phyloP scores from a whole-genome alignment of 35 echinoderm and acorn worm species.

The Patiria miniata region DNA sequence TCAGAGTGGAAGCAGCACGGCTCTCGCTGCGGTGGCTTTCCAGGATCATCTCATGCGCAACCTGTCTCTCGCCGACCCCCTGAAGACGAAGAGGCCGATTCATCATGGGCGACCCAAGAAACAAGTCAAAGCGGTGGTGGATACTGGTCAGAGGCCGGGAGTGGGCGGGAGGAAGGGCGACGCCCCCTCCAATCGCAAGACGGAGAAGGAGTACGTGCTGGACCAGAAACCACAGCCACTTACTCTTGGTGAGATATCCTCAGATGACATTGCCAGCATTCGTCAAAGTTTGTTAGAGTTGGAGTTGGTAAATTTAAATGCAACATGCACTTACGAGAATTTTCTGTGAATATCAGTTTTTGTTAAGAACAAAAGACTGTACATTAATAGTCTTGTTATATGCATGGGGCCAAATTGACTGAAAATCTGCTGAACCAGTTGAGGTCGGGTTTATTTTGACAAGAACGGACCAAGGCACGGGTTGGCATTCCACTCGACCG shows the following conservation, averaged over 20 bases:
- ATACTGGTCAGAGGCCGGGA: conserved; percentile 63
- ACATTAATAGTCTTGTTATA: too few species aligned
- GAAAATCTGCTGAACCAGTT: too few species aligned
- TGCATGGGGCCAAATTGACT: too few species aligned
- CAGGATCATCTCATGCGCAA: conserved; percentile 86
- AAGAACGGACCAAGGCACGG: too few species aligned
- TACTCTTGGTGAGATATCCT: conserved; percentile 51
- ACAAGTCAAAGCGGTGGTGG: conserved; percentile 73
- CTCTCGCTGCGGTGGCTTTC: conserved; percentile 84
- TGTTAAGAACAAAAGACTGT: too few species aligned
- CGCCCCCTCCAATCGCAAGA: not conserved
- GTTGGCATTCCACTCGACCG: too few species aligned
- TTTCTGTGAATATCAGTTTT: too few species aligned
- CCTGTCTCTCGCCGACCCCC: conserved; percentile 71
- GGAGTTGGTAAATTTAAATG: too few species aligned
- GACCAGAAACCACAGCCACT: conserved; percentile 71
- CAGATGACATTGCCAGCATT: too few species aligned
- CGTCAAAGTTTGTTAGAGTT: too few species aligned
- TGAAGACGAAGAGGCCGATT: conserved; percentile 54
- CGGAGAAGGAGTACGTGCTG: conserved; percentile 74
- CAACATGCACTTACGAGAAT: too few species aligned
- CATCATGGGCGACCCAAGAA: conserved; percentile 40
- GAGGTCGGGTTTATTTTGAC: too few species aligned
- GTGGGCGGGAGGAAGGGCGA: conserved; percentile 35
- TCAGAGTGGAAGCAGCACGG: conserved; percentile 37